phyloP scores from a whole-genome alignment of 1,140 invertebrate species.

The Lasaia peninsularis region DNA sequence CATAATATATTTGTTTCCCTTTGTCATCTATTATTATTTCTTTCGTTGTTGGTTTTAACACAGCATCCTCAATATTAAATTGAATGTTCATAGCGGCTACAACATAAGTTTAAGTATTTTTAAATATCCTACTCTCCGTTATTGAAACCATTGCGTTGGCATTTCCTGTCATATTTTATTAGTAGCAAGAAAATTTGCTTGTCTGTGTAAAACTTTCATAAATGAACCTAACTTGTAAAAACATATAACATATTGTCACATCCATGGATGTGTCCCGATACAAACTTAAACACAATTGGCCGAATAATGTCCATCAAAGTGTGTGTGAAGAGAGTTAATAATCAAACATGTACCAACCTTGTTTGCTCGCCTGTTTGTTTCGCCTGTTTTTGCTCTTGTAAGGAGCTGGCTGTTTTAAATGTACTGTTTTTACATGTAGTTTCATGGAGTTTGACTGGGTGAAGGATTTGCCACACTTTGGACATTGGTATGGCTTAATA shows the following conservation, averaged over 20 bases:
- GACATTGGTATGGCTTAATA: conserved; percentile 88
- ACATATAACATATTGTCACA: too few relatives aligned
- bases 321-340: background rate
- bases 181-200: too few relatives aligned
- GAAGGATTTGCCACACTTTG: conserved; percentile 87
- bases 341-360: background rate
- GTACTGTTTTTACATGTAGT: conserved; percentile 68
- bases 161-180: too few relatives aligned
- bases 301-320: too few relatives aligned
- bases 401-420: conserved; percentile 48
- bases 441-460: conserved; percentile 85
- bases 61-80: conserved; percentile 18
- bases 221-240: too few relatives aligned
- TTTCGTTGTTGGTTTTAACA: conserved; percentile 15
- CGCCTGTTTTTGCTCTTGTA: conserved; percentile 42
- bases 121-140: too few relatives aligned
- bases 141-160: too few relatives aligned
- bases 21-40: too few relatives aligned
- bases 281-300: too few relatives aligned
- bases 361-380: conserved; percentile 17
- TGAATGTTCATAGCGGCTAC: conserved; percentile 26
- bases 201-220: too few relatives aligned
- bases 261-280: too few relatives aligned
- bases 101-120: background rate
- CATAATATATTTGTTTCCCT: too few relatives aligned